These are phyloP conservation scores for Saxicola maurus DNA, from an alignment of 2,797 vertebrate species.

Conservation along the genomic window DNA sequence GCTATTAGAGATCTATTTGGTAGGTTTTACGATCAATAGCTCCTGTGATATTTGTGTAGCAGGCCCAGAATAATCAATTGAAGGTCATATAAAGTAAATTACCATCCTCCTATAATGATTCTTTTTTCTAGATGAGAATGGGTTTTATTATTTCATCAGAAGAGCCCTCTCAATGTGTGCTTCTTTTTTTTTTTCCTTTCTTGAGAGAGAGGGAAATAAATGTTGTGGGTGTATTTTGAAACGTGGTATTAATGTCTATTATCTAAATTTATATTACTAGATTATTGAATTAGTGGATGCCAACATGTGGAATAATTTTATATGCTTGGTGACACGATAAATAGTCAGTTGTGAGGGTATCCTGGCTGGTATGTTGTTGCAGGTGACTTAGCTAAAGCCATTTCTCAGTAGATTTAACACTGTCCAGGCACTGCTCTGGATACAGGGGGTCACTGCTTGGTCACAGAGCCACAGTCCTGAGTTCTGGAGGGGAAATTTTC, in stretches of 20 bases:
- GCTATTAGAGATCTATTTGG: conserved; percentile 88
- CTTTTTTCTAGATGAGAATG: conserved; percentile 82
- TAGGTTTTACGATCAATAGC: conserved; percentile 88
- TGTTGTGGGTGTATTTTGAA: conserved; percentile 59
- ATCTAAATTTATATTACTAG: conserved; percentile 67
- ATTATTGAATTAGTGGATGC: conserved; percentile 69
- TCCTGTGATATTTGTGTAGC: conserved; percentile 89
- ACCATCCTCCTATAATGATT: conserved; percentile 86
- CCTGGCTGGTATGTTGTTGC: background rate
- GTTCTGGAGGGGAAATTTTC: background rate
- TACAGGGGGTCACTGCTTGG: background rate
- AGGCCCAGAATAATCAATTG: conserved; percentile 86
- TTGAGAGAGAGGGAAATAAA: conserved; percentile 51
- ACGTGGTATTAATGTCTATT: conserved; percentile 65
- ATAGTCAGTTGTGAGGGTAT: conserved; percentile 24
- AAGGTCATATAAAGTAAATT: conserved; percentile 90
- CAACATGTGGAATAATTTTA: conserved; percentile 62
- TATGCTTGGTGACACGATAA: conserved; percentile 57
- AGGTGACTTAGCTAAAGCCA: conserved; percentile 47
- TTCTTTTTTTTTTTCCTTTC: conserved; percentile 13
- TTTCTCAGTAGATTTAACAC: conserved; percentile 42
- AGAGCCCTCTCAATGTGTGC: conserved; percentile 62
- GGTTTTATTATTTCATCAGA: conserved; percentile 86
- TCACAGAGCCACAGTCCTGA: background rate
- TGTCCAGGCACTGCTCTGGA: background rate